These are phyloP conservation scores for Barypeithes pellucidus DNA, from an alignment of 2,888 invertebrate species.

Conservation along the genomic window DNA sequence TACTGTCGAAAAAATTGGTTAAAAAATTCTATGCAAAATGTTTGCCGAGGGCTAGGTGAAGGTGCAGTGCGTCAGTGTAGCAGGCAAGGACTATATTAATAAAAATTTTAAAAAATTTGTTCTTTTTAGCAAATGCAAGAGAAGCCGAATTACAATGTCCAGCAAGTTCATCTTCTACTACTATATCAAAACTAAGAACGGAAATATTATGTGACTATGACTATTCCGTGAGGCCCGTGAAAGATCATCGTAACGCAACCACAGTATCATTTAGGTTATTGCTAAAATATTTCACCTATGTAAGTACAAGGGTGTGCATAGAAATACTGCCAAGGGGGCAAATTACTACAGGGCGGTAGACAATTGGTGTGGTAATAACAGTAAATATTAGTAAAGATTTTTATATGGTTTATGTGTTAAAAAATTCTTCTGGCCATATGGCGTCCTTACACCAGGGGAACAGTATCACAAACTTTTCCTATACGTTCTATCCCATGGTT, in stretches of 20 bases:
- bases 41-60: too few species aligned
- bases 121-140: constrained; percentile 28
- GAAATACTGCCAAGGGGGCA: neutral
- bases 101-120: constrained; percentile 5
- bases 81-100: too few species aligned
- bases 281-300: constrained; percentile 73
- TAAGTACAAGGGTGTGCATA: constrained; percentile 60
- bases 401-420: too few species aligned
- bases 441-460: too few species aligned
- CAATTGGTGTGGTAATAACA: too few species aligned
- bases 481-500: too few species aligned
- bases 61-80: too few species aligned
- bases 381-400: too few species aligned
- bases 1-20: too few species aligned
- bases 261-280: constrained; percentile 74
- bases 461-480: too few species aligned
- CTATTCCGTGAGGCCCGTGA: constrained; percentile 73
- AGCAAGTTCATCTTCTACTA: constrained; percentile 54
- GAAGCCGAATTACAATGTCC: constrained; percentile 51
- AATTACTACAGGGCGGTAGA: neutral
- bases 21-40: too few species aligned
- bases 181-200: constrained; percentile 50
- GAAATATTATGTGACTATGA: constrained; percentile 70
- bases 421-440: too few species aligned
- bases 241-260: constrained; percentile 72